Evolutionary conservation across 2,797 vertebrate species (phyloP).

Genomic region (Coluber constrictor): DNA sequence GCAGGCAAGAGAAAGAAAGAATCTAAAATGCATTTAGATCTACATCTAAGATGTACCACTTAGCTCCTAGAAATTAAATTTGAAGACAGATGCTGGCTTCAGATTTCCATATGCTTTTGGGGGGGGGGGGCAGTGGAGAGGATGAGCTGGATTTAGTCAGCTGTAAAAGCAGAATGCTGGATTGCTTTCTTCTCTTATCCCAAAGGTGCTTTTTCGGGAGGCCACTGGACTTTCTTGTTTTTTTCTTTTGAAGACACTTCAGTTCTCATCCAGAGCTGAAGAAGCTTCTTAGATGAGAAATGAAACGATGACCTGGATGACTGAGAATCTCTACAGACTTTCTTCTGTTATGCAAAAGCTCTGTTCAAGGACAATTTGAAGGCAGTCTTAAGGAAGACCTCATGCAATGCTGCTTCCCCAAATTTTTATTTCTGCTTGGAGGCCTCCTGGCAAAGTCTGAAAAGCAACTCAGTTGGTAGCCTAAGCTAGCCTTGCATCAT

Average conservation of each 20-base stretch:
- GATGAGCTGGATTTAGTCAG: not conserved
- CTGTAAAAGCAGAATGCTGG: not conserved
- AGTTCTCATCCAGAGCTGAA: too few relatives aligned
- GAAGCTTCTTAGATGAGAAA: too few relatives aligned
- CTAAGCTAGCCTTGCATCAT: not conserved
- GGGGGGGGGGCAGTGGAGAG: not conserved
- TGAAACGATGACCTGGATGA: too few relatives aligned
- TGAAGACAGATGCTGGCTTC: not conserved
- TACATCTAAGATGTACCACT: not conserved
- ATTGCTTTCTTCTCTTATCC: not conserved
- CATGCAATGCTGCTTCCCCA: not conserved
- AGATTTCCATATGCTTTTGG: not conserved
- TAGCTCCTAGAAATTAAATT: not conserved
- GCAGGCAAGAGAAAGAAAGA: not conserved
- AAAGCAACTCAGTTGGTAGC: not conserved
- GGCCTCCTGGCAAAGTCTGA: not conserved
- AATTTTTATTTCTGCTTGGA: not conserved
- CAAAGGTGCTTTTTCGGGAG: too few relatives aligned
- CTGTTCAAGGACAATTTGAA: constrained; percentile 27
- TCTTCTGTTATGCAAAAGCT: not conserved
- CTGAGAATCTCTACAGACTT: too few relatives aligned
- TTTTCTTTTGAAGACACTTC: too few relatives aligned
- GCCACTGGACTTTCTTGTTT: too few relatives aligned
- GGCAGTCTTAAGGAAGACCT: constrained; percentile 2
- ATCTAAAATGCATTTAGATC: not conserved